phyloP scores from a whole-genome alignment of 2,888 invertebrate genomes.

The Sarcophaga subvicina region DNA sequence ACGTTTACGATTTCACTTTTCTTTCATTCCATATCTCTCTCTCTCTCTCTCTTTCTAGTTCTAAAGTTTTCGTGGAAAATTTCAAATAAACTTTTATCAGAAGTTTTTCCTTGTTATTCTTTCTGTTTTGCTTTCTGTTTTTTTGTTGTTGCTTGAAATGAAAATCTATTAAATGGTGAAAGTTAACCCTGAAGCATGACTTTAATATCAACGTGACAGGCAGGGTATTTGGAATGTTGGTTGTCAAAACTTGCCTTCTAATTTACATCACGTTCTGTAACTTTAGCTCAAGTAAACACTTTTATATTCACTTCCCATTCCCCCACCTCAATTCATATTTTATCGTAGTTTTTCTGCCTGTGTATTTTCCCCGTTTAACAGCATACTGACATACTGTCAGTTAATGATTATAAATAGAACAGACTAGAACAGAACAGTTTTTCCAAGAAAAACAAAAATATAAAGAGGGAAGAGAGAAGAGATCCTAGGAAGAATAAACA shows the following conservation, averaged over 20 bases:
- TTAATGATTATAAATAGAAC: slow-evolving; percentile 35
- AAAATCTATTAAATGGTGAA: slow-evolving; percentile 18
- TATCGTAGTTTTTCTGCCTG: neutral
- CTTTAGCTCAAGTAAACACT: neutral
- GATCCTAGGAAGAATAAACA: neutral
- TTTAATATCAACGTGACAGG: neutral
- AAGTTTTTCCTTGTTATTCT: neutral
- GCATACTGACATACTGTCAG: neutral
- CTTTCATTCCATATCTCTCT: too few relatives aligned
- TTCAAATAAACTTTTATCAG: neutral
- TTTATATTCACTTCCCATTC: neutral
- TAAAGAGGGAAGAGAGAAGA: neutral
- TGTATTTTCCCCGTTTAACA: too few relatives aligned
- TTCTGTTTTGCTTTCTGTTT: neutral
- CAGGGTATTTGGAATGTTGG: neutral
- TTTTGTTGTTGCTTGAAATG: neutral
- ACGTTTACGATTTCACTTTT: neutral
- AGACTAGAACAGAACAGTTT: neutral
- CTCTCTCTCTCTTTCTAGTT: neutral
- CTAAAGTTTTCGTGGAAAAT: neutral
- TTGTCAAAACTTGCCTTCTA: neutral
- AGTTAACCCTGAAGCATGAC: neutral
- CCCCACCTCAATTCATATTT: neutral
- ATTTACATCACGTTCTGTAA: slow-evolving; percentile 33
- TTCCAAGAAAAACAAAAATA: neutral